Evolutionary conservation across 2,113 vertebrate genomes (phyloP), one percentile per base, ranked within the genome.

Genomic region (Euleptes europaea): DNA sequence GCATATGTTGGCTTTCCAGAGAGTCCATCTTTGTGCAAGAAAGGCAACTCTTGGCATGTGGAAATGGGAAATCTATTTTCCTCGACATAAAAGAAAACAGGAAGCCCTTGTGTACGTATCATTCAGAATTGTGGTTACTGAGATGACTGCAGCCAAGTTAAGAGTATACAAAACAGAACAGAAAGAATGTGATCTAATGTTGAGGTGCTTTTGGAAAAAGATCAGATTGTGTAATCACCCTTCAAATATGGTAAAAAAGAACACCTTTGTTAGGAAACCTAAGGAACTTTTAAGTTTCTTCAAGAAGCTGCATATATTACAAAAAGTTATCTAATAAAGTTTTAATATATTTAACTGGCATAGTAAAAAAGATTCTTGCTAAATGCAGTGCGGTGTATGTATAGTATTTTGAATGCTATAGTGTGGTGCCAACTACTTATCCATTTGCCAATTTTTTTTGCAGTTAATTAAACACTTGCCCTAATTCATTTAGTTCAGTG

Each of bases 401-500:
- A 84, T 57, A 88, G 57, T 71, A 74, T 44, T 82, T 21, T 76
- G 71, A 49, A 86, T 76, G 66, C 76, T 89, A 70, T 91, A 87
- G 76, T 92, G 84, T 89, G 91, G 88, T 94, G 92, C 93, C 93
- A 94, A 89, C 89, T 88, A 89, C 88, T 92, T 93, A 87, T 84
- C 86, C 6, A 57, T 78, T 88, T 94, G 93, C 94, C 93, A 91
- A 90, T 66, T 92, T 93, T 89, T 92, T 92, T 88, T 92, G 87
- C 86, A 92, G 89, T 91, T 94, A 94, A 94, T 95, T 94, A 94
- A 90, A 91, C 88, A 90, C 91, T 94, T 92, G 85, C 88, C 79
- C 92, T 89, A 91, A 90, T 92, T 91, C 88, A 84, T 74, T 91
- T 84, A 82, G 87, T 92, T 91, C 90, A 92, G 60, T 88, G 86